These are phyloP conservation scores for Cygnus buccinator DNA, from an alignment of 2,113 vertebrate species.

Conservation along the genomic window DNA sequence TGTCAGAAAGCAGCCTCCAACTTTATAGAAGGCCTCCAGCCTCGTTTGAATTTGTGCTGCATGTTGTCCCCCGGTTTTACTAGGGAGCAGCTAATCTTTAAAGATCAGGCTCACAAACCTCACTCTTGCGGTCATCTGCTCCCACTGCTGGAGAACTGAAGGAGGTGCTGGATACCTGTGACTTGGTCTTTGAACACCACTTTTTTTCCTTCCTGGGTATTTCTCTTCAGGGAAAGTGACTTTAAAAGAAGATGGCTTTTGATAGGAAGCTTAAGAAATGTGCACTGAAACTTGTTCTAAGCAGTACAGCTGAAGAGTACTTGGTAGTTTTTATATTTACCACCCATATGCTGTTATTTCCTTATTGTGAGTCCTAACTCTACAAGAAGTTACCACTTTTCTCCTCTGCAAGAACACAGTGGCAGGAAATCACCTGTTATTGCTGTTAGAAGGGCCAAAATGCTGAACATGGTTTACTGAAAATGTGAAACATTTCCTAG, in stretches of 20 bases:
- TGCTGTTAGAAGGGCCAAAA: constrained; percentile 8
- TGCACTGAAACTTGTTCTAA: neutral
- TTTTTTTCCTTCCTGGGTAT: neutral
- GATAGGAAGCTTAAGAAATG: neutral
- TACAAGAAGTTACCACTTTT: neutral
- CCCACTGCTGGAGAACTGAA: rapidly evolving
- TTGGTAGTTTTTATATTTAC: neutral
- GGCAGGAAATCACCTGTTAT: neutral
- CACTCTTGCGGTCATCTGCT: neutral
- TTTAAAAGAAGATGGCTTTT: neutral
- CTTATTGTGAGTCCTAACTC: neutral
- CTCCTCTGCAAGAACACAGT: neutral
- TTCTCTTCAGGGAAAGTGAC: neutral
- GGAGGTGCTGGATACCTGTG: neutral
- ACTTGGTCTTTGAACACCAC: neutral
- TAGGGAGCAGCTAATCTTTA: neutral
- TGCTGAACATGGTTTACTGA: neutral
- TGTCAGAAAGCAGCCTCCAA: neutral
- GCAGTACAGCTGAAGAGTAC: neutral
- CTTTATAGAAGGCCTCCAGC: neutral
- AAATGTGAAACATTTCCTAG: neutral
- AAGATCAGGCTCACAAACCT: neutral
- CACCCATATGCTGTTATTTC: neutral
- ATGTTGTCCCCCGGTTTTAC: neutral
- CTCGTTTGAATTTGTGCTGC: neutral